Percentiles rank a stretch among this genome's conserved stretches.
phyloP scores from a whole-genome alignment of 2,797 vertebrate genomes.

The Salmo trutta region DNA sequence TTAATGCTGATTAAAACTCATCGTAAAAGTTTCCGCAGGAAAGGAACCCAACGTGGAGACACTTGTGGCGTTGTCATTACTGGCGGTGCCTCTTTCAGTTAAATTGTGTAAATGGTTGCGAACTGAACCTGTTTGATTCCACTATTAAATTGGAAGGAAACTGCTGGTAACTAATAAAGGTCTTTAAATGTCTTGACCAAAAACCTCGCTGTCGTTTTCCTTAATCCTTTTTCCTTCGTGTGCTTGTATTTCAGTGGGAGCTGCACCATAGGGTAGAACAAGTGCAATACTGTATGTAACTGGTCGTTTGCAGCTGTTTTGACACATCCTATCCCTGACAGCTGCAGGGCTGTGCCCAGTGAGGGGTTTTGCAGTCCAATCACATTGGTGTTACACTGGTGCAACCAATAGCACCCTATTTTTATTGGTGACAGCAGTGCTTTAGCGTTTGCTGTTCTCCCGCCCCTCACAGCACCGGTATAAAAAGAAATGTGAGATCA shows the following conservation, averaged over 20 bases:
- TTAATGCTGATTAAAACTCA: conserved; percentile 70
- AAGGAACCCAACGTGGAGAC: conserved; percentile 51
- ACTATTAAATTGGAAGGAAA: conserved; percentile 76
- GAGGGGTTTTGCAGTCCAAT: conserved; percentile 61
- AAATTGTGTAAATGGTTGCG: conserved; percentile 76
- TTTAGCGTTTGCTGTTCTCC: conserved; percentile 48
- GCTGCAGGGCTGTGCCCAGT: conserved; percentile 24
- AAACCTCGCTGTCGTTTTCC: conserved; percentile 51
- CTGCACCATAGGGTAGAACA: conserved; percentile 14
- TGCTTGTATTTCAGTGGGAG: background rate
- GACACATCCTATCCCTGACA: conserved; percentile 41
- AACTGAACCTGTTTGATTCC: conserved; percentile 72
- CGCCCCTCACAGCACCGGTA: conserved; percentile 51
- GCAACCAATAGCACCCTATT: conserved; percentile 66
- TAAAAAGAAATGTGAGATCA: conserved; percentile 62
- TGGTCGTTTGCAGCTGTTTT: conserved; percentile 61
- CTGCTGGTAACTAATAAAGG: conserved; percentile 82
- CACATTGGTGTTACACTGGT: conserved; percentile 17
- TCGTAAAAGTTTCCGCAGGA: conserved; percentile 70
- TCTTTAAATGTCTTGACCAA: conserved; percentile 69
- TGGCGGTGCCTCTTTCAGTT: conserved; percentile 74
- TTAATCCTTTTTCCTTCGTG: background rate
- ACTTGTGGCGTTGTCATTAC: conserved; percentile 68
- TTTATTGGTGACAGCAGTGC: conserved; percentile 45
- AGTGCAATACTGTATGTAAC: background rate